phyloP scores from a whole-genome alignment of 2,888 invertebrate species.

The Eumerus sabulonum region DNA sequence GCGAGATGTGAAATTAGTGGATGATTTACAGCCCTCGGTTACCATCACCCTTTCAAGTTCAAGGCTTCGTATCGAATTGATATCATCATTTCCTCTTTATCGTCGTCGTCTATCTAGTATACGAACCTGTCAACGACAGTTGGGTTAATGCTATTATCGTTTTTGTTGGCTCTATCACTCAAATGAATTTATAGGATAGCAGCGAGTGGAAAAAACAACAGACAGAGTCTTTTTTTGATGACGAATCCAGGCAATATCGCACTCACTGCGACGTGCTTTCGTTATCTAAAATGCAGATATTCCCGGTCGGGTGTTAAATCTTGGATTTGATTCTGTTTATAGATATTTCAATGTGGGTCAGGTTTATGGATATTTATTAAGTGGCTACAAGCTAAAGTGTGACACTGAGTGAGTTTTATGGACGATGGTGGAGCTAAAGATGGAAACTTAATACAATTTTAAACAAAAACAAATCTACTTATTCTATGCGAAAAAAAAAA shows the following conservation, averaged over 20 bases:
- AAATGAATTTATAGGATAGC: conserved; percentile 14
- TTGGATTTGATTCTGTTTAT: conserved; percentile 2
- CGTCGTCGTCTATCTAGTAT: conserved; percentile 11
- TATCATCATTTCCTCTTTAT: conserved; percentile 11
- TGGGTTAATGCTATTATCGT: not conserved
- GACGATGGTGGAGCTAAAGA: too few species aligned
- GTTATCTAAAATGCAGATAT: conserved; percentile 4
- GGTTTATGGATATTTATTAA: conserved; percentile 2
- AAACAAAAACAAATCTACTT: too few species aligned
- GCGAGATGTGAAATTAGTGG: conserved; percentile 7
- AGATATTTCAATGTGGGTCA: not conserved
- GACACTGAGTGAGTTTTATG: not conserved
- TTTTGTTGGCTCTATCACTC: not conserved
- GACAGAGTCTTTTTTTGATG: conserved; percentile 10
- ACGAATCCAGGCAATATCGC: conserved; percentile 2
- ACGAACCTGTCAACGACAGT: conserved; percentile 41
- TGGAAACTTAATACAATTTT: too few species aligned
- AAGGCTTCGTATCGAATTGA: conserved; percentile 5
- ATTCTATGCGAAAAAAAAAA: too few species aligned
- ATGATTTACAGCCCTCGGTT: conserved; percentile 2
- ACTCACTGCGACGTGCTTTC: not conserved
- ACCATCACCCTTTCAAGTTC: conserved; percentile 33
- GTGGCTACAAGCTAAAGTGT: not conserved
- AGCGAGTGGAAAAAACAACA: conserved; percentile 5
- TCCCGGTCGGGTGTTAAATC: conserved; percentile 4